A percentile compares a stretch with the other conserved stretches of the same genome.
phyloP scores from a whole-genome alignment of 1,140 invertebrate species.

The Drosophila ogumai region DNA sequence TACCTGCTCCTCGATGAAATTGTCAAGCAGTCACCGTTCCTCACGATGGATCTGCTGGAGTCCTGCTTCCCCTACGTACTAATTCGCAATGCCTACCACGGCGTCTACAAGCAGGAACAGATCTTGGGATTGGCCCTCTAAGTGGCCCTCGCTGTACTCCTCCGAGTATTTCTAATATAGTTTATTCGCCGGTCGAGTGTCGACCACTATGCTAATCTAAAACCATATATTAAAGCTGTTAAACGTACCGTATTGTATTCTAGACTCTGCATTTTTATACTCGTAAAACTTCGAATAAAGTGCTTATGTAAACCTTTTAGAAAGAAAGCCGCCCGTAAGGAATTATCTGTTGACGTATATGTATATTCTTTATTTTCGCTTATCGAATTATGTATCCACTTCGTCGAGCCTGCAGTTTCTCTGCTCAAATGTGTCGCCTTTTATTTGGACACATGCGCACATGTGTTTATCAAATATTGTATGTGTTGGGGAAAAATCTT shows the following conservation, averaged over 20 bases:
- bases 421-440: conserved; percentile 26
- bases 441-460: conserved; percentile 37
- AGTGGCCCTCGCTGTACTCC: not conserved
- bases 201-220: conserved; percentile 56
- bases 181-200: conserved; percentile 32
- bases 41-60: conserved; percentile 99
- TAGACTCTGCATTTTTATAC: conserved; percentile 70
- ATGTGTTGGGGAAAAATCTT: conserved; percentile 62
- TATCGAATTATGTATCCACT: conserved; percentile 23
- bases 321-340: conserved; percentile 9
- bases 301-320: conserved; percentile 62
- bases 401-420: conserved; percentile 18
- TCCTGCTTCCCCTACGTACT: conserved; percentile 99
- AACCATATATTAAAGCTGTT: conserved; percentile 65
- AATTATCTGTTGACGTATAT: conserved; percentile 30
- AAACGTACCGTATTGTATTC: conserved; percentile 62
- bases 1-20: conserved; percentile 98
- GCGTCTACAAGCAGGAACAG: conserved; percentile 95
- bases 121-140: conserved; percentile 77
- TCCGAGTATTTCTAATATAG: conserved; percentile 19
- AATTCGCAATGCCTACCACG: conserved; percentile 98
- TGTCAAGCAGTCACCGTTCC: conserved; percentile 98
- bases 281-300: conserved; percentile 67
- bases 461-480: conserved; percentile 57
- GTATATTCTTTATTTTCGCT: conserved; percentile 49